A percentile compares a stretch with the other conserved stretches of the same genome.
phyloP scores from a whole-genome alignment of 2,797 vertebrate genomes.

The Myotis planiceps region DNA sequence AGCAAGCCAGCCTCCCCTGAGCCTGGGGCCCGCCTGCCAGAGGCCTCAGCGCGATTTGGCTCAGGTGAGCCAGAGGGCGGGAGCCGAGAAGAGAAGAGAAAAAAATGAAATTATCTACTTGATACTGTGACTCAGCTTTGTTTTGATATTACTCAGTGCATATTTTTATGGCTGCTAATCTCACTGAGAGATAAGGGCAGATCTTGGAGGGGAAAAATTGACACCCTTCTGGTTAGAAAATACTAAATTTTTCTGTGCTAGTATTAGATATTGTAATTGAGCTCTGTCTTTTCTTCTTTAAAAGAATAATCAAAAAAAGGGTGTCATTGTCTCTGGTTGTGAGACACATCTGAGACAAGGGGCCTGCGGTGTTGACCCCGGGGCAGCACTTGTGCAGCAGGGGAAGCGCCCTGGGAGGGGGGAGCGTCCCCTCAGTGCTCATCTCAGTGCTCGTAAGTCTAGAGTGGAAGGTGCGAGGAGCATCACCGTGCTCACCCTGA shows the following conservation, averaged over 20 bases:
- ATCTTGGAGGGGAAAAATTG: not conserved
- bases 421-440: not conserved
- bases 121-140: not conserved
- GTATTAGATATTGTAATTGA: not conserved
- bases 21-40: not conserved
- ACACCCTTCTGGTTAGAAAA: not conserved
- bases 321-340: not conserved
- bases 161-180: not conserved
- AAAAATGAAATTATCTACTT: not conserved
- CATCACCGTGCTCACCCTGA: not conserved
- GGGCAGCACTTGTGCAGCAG: not conserved
- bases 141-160: not conserved
- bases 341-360: not conserved
- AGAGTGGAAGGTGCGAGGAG: not conserved
- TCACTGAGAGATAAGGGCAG: not conserved
- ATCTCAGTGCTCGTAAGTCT: fast-evolving
- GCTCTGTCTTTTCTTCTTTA: not conserved
- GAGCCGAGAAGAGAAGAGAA: not conserved
- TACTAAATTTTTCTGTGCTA: not conserved
- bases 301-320: not conserved
- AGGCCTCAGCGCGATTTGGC: not conserved
- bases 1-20: not conserved
- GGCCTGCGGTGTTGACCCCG: not conserved
- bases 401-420: not conserved
- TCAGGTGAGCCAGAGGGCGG: not conserved